Evolutionary conservation across 2,113 vertebrate genomes (phyloP).

Genomic region (Manacus vitellinus): DNA sequence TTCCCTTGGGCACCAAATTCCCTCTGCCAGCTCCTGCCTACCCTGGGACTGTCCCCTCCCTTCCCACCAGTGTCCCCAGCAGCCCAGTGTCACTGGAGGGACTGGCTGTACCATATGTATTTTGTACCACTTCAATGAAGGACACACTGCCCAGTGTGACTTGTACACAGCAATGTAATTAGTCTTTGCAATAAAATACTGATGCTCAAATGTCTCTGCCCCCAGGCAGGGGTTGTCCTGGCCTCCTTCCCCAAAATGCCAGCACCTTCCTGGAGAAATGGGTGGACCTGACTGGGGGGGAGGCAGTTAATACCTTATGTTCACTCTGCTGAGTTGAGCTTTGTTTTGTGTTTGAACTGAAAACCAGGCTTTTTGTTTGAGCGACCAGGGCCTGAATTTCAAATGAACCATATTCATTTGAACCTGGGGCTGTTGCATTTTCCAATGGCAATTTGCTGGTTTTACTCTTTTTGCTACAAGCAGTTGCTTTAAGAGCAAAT

Average conservation of each 20-base stretch:
- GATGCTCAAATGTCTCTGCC: not conserved
- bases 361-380: not conserved
- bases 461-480: not conserved
- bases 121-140: slow-evolving; percentile 75
- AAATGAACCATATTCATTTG: fast-evolving
- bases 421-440: not conserved
- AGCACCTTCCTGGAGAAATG: not conserved
- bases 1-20: not conserved
- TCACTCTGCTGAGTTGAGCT: not conserved
- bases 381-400: not conserved
- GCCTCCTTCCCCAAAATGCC: not conserved
- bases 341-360: not conserved
- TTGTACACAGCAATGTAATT: slow-evolving; percentile 73
- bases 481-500: not conserved
- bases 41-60: not conserved
- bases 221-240: not conserved
- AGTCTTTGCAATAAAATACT: slow-evolving; percentile 77
- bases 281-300: not conserved
- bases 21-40: not conserved
- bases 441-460: fast-evolving
- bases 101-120: slow-evolving; percentile 64
- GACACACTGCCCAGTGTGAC: slow-evolving; percentile 63
- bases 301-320: fast-evolving
- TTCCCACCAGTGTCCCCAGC: not conserved
- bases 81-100: not conserved